Conservation (phyloP, 2,797 vertebrate species). For the Pampus argenteus region DNA sequence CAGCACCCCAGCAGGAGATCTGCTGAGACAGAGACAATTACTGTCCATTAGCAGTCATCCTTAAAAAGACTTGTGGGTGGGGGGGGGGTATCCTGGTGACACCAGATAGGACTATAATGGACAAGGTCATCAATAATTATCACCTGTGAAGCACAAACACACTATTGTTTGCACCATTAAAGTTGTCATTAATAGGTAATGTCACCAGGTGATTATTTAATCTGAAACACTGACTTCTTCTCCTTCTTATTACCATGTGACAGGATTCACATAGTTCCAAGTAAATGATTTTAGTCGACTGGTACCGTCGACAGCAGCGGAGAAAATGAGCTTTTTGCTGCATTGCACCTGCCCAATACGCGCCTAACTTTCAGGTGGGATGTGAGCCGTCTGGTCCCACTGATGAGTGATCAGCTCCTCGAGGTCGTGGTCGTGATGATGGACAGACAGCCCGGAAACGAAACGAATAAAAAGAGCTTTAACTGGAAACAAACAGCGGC, state of each 20-base stretch:
- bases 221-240: neutral
- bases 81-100: slow-evolving; percentile 29
- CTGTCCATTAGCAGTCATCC: slow-evolving; percentile 8
- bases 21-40: neutral
- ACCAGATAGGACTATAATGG: slow-evolving; percentile 11
- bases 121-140: slow-evolving; percentile 41
- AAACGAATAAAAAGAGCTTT: neutral
- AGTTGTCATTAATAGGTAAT: neutral
- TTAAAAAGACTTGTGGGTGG: slow-evolving; percentile 28
- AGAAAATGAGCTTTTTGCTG: slow-evolving; percentile 72
- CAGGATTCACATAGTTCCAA: neutral
- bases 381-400: slow-evolving; percentile 58
- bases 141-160: neutral
- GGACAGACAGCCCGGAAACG: slow-evolving; percentile 7
- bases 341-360: slow-evolving; percentile 82
- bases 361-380: slow-evolving; percentile 67
- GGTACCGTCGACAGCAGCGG: slow-evolving; percentile 20
- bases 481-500: slow-evolving; percentile 14
- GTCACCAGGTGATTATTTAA: slow-evolving; percentile 1
- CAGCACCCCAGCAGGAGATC: slow-evolving; percentile 4
- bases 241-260: neutral
- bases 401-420: slow-evolving; percentile 38
- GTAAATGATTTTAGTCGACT: neutral
- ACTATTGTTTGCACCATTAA: neutral
- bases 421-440: slow-evolving; percentile 53